These are phyloP conservation scores for Lasiurus cinereus DNA, from an alignment of 2,113 vertebrate species.

Conservation along the genomic window DNA sequence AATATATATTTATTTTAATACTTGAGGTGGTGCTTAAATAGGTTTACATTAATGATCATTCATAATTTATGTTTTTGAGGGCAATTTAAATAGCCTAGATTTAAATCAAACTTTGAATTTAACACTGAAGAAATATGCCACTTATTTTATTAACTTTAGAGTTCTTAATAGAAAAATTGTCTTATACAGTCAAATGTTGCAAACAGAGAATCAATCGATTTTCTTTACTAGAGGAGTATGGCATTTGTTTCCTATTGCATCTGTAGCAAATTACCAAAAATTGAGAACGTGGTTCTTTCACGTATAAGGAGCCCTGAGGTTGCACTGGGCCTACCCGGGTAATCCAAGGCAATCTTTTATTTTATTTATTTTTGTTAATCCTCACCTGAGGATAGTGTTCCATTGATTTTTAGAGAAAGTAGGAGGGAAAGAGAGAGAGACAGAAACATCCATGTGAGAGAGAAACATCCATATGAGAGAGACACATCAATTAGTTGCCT, in stretches of 20 bases:
- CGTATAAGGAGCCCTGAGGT: background rate
- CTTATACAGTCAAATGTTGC: background rate
- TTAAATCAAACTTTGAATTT: background rate
- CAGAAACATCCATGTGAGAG: no score
- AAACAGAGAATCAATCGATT: background rate
- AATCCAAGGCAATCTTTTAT: background rate
- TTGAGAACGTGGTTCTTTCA: background rate
- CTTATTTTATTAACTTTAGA: conserved; percentile 14
- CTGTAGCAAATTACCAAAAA: background rate
- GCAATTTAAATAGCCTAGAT: background rate
- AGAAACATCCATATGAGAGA: no score
- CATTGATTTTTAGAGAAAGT: no score
- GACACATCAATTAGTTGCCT: no score
- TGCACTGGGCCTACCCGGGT: background rate
- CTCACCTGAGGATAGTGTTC: no score
- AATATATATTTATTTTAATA: background rate
- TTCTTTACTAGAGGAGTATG: background rate
- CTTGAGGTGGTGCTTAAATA: background rate
- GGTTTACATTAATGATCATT: background rate
- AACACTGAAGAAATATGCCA: background rate
- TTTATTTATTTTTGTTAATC: no score
- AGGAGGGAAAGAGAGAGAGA: no score
- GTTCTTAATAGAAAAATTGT: background rate
- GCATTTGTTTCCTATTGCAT: background rate
- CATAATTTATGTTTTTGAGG: background rate